Evolutionary conservation across 2,888 invertebrate species (phyloP), one percentile per base, ranked within the genome.

Genomic region (Yponomeuta malinellus): DNA sequence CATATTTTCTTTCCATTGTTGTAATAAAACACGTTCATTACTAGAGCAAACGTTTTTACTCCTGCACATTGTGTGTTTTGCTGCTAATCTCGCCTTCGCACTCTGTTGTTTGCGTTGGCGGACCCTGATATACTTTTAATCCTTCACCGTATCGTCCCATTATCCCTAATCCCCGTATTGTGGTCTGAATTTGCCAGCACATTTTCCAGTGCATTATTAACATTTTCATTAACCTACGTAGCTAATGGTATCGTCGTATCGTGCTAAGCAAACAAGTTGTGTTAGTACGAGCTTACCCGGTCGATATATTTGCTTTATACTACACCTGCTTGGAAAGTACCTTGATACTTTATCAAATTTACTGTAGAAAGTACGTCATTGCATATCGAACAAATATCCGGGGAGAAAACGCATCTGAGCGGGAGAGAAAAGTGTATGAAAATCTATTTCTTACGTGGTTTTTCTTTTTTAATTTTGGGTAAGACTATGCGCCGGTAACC

Each of bases 81-180:
- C 71, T 23, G 23, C 63, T 76, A 73, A 75, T 74, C 75, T 73
- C 74, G 63, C 72, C 71, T 70, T 71, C 72, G 67, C 43, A 71
- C 64, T 73, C 76, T 77, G 74, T 75, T 76, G 78, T 77, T 78
- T 77, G 76, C 78, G 74, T 78, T 72, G 72, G 70, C 68, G 73
- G 75, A 73, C 71, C 72, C 73, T 75, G 72, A 75, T 76, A 78
- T 75, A 78, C 77, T 78, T 80, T 80, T 80, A 79, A 81, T 79
- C 78, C 80, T 78, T 76, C 77, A 72, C 76, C 73, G 76, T 79
- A 75, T 79, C 76, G 74, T 72, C 78, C 75, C 76, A 78, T 81
- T 79, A 79, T 76, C 79, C 77, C 80, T 79, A 81, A 74, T 74
- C 74, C 71, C 72, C 75, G 74, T 75, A 74, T 75, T 74, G 73